Evolutionary conservation across 2,888 invertebrate genomes (phyloP), one percentile per base, ranked within the genome.

Genomic region (Diaprepes abbreviatus): DNA sequence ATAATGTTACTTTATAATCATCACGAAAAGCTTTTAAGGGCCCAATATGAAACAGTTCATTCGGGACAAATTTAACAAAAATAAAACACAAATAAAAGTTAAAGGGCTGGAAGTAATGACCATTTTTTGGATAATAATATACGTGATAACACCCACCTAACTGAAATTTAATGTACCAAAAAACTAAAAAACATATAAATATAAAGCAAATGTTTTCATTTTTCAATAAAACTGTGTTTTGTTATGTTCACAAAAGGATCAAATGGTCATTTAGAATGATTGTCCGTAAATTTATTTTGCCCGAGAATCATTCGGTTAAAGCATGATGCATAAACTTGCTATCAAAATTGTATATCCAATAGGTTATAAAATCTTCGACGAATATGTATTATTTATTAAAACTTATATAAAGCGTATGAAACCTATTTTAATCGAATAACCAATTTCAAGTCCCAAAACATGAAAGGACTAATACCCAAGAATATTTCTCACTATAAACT

Each of bases 261-360:
- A 43, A 43, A 21, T 21, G 19, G 10, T 19, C 14, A 17, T 43
- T 43, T n/a, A 19, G 1, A 43, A 43, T 21, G 43, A 43, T 43
- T 19, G 21, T n/a, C n/a, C 19, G 19, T n/a, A 10, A 43, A 43
- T 43, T 43, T 43, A 43, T 43, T 43, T 43, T 43, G 3, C 43
- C 21, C 1, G 4, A 43, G 43, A 43, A 21, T n/a, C 43, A 43
- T 43, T 43, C 10, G 21, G 10, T 43, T 1, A 43, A 43, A 43
- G 43, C 43, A 19, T 21, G 43, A 10, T 21, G 17, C 10, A 43
- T 43, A 43, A 43, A 43, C 21, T 21, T 43, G n/a, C 21, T n/a
- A 43, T 43, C 43, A 43, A 43, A n/a, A 19, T 10, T 43, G 43
- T n/a, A 19, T 43, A 21, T 10, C 9, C 43, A 43, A 43, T 21